Conservation (phyloP, 2,113 vertebrate species). For the Regulus satrapa region DNA sequence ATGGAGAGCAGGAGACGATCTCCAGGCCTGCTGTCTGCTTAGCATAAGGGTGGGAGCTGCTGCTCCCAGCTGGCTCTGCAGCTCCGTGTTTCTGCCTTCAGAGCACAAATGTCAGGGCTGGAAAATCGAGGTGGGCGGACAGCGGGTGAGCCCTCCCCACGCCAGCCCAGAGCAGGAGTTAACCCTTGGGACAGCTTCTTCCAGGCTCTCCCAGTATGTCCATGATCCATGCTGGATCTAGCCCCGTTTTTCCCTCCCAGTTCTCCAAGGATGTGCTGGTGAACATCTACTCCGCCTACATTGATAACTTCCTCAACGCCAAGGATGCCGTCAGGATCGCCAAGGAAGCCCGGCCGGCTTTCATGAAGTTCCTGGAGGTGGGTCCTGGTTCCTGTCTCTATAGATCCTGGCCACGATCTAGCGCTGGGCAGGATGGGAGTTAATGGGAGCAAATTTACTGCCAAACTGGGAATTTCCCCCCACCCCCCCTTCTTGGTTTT, state of each 20-base stretch:
- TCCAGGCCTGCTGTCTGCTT: slow-evolving; percentile 53
- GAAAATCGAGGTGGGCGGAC: background rate
- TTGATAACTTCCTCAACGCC: slow-evolving; percentile 97
- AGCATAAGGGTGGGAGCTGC: background rate
- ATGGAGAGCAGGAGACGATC: slow-evolving; percentile 32
- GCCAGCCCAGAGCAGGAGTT: background rate
- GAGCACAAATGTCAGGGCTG: slow-evolving; percentile 21
- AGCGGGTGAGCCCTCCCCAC: background rate
- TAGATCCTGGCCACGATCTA: background rate
- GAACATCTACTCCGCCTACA: slow-evolving; percentile 96
- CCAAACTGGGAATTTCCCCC: background rate
- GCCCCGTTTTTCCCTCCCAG: slow-evolving; percentile 59
- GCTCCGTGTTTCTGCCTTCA: background rate
- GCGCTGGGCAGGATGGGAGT: background rate
- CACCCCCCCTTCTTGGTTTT: background rate
- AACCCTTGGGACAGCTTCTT: slow-evolving; percentile 43
- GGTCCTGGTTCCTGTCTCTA: background rate
- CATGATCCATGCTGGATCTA: background rate
- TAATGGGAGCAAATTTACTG: background rate
- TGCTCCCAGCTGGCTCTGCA: background rate
- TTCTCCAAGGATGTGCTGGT: slow-evolving; percentile 96
- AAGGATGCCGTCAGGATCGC: slow-evolving; percentile 95
- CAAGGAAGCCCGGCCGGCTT: slow-evolving; percentile 92
- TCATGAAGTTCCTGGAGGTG: slow-evolving; percentile 98
- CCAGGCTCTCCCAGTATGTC: background rate